Percentiles rank a stretch among this genome's conserved stretches.
Evolutionary conservation across 1,140 invertebrate genomes (phyloP).

Genomic region (Ptiloglossa arizonensis): DNA sequence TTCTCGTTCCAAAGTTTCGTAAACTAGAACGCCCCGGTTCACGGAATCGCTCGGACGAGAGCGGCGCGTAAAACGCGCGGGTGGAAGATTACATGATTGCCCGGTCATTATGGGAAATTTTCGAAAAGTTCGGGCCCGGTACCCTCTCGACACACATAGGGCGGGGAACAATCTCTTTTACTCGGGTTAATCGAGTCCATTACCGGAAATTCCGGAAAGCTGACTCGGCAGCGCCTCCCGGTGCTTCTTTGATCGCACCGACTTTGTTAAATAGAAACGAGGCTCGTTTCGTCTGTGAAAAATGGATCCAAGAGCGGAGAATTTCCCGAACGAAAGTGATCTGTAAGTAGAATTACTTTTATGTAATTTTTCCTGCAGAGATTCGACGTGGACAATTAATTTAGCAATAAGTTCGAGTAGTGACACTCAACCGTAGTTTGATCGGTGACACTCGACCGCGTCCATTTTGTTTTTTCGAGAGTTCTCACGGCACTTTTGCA

Average conservation of each 20-base stretch:
- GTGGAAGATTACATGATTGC: conserved; percentile 67
- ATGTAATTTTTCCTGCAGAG: no score
- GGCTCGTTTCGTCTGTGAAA: no score
- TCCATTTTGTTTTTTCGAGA: no score
- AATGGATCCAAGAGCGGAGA: no score
- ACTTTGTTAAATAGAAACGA: not conserved
- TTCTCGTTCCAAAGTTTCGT: conserved; percentile 20
- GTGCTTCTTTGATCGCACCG: conserved; percentile 40
- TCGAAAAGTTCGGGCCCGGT: conserved; percentile 42
- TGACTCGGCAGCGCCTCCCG: not conserved
- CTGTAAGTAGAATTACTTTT: no score
- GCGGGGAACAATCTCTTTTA: conserved; percentile 43
- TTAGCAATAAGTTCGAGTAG: no score
- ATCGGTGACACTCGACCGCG: no score
- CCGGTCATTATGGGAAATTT: conserved; percentile 64
- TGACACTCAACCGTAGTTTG: no score
- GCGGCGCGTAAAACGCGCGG: conserved; percentile 54
- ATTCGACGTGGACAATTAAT: no score
- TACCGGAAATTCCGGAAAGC: conserved; percentile 53
- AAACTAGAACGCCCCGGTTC: conserved; percentile 38
- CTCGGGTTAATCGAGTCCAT: conserved; percentile 49
- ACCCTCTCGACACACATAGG: conserved; percentile 4
- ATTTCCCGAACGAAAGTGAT: no score
- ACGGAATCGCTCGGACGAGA: conserved; percentile 29
- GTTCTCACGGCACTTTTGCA: no score